Base-by-base conservation (phyloP, 2,888 invertebrate genomes). In the Zygaena filipendulae region DNA sequence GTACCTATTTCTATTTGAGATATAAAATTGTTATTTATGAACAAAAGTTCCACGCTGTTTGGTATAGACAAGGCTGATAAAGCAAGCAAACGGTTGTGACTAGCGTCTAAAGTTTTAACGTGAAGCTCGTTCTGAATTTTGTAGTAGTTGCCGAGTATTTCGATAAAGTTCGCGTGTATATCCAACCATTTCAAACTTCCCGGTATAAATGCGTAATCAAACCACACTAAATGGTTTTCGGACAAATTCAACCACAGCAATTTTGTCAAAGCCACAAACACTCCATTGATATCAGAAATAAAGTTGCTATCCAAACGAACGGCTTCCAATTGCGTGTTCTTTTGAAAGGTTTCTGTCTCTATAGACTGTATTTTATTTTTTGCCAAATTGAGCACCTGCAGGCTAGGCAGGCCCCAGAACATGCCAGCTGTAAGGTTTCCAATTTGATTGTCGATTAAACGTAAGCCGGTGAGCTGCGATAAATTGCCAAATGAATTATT, bases 131-230 rank as follows among this genome's bases (percentile, higher is more conserved):
- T 87, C 62, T 91, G 90, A 39, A 91, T 83, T 69, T 91, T 90
- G 61, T 92, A 93, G 63, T 94, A 94, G 72, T 95, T 95, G 16
- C 88, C 92, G 30, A 95, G 80, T 23, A 87, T 87, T 62, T 91
- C 91, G 45, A 95, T 91, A 53, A 90, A 92, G 67, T 95, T 95
- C 16, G 91, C 88, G 57, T 94, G 94, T 42, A 95, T 88, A 52
- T 95, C 94, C 46, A 95, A 69, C 92, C 92, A 93, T 64, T 92
- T 91, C 23, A 95, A 81, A 59, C 89, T 91, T 36, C 87, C 87
- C 5, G 95, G 95, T 44, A 95, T 87, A 52, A 95, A 92, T 13
- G 94, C 93, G 62, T 92, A 95, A 67, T 95, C 95, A 71, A 95
- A 95, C 92, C 92, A 92, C 19, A 91, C 90, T 52, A 95, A 82